These are phyloP conservation scores for Entomobrya proxima DNA, from an alignment of 2,888 invertebrate genomes.

Conservation along the genomic window DNA sequence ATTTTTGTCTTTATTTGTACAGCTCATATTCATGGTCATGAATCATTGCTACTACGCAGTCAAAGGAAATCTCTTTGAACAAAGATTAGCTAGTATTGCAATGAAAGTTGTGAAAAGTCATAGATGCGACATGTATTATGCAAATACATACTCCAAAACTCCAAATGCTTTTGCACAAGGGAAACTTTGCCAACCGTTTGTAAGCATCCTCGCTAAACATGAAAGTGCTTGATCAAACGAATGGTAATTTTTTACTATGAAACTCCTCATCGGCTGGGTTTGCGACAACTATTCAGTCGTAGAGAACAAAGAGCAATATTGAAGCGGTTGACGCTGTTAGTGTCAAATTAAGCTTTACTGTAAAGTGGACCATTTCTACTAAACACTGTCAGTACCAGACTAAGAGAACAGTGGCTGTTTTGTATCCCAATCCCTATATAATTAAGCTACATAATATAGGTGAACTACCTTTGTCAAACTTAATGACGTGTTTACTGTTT, in stretches of 20 bases:
- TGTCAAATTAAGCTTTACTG: constrained; percentile 21
- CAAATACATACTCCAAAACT: neutral
- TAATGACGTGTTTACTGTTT: constrained; percentile 27
- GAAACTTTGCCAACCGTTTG: neutral
- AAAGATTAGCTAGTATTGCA: neutral
- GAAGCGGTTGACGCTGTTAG: neutral
- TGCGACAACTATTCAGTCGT: no score
- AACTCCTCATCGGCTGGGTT: neutral
- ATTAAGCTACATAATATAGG: no score
- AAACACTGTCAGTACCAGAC: neutral
- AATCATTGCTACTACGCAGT: neutral
- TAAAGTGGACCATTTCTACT: neutral
- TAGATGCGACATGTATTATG: neutral
- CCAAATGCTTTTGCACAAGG: no score
- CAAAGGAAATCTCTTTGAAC: neutral
- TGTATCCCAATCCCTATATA: no score
- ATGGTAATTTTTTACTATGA: neutral
- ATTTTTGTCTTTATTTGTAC: constrained; percentile 18
- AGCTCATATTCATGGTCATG: constrained; percentile 28
- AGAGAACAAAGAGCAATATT: neutral
- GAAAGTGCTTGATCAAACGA: neutral
- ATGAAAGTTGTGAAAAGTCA: neutral
- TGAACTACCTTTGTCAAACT: no score
- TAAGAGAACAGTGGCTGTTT: no score
- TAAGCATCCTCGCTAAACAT: neutral